Percentiles rank a stretch among this genome's conserved stretches.
Evolutionary conservation across 1,140 invertebrate genomes (phyloP).

Genomic region (Cephus cinctus): DNA sequence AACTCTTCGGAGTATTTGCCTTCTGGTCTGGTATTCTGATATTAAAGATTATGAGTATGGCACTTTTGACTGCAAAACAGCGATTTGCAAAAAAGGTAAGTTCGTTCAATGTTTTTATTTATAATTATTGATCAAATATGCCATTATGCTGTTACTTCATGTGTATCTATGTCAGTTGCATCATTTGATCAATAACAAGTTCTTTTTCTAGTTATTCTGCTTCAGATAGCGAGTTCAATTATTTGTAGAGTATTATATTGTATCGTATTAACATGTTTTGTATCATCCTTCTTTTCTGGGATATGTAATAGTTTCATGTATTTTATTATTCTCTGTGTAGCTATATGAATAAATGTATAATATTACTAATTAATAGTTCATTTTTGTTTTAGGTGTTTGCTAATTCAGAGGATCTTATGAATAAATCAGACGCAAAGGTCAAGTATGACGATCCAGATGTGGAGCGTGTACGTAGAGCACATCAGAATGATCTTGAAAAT

Average conservation of each 20-base stretch:
- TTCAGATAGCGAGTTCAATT: constrained; percentile 1
- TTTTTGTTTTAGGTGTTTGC: constrained; percentile 56
- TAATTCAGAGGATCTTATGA: constrained; percentile 59
- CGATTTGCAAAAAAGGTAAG: constrained; percentile 62
- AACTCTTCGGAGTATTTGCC: constrained; percentile 56
- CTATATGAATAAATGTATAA: constrained; percentile 2
- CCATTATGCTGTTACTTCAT: background rate
- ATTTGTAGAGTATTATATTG: constrained; percentile 8
- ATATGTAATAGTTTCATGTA: background rate
- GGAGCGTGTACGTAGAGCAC: constrained; percentile 64
- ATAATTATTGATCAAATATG: too few species aligned
- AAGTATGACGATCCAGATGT: constrained; percentile 58
- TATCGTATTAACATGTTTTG: background rate
- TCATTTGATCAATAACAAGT: background rate
- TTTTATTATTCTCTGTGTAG: constrained; percentile 1
- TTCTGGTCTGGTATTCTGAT: constrained; percentile 62
- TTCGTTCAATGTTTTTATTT: too few species aligned
- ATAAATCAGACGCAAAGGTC: constrained; percentile 48
- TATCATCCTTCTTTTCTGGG: background rate
- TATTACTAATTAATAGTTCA: background rate
- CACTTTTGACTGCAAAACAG: constrained; percentile 54
- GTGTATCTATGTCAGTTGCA: background rate
- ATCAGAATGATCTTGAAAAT: constrained; percentile 72
- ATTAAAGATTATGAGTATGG: constrained; percentile 63
- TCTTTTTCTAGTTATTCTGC: background rate